Evolutionary conservation across 2,797 vertebrate genomes (phyloP).

Genomic region (Protonibea diacanthus): DNA sequence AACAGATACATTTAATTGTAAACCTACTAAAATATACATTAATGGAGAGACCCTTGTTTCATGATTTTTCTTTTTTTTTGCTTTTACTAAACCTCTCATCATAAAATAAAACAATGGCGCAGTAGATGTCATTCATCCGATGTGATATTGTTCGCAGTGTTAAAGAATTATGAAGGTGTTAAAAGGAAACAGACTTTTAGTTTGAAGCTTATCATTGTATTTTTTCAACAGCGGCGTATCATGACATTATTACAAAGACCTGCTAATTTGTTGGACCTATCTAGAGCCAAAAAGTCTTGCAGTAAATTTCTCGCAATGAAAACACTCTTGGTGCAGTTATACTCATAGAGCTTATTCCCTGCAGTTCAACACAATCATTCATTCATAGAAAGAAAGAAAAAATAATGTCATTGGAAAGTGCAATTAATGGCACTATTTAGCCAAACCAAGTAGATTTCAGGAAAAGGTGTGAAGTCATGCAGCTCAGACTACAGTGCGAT

Average conservation of each 20-base stretch:
- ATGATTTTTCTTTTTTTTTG: too few relatives aligned
- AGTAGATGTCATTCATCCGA: not conserved
- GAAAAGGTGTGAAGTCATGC: not conserved
- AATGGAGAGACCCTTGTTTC: not conserved
- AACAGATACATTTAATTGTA: not conserved
- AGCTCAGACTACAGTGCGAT: not conserved
- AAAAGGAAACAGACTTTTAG: not conserved
- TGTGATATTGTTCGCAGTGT: not conserved
- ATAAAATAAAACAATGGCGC: not conserved
- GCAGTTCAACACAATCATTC: not conserved
- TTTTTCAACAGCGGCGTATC: not conserved
- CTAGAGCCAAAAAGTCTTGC: not conserved
- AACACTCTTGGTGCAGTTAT: not conserved
- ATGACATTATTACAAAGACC: not conserved
- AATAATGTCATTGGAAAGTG: slow-evolving; percentile 4
- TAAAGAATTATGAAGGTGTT: not conserved
- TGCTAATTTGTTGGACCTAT: not conserved
- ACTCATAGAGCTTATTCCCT: not conserved
- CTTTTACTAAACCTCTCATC: not conserved
- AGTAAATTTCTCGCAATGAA: not conserved
- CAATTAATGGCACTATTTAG: not conserved
- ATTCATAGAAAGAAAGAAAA: not conserved
- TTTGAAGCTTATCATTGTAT: not conserved
- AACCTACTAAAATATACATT: too few relatives aligned
- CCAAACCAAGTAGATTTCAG: not conserved